Base-by-base conservation (phyloP, 64 coral and sea anemone species). In the Stylophora pistillata region DNA sequence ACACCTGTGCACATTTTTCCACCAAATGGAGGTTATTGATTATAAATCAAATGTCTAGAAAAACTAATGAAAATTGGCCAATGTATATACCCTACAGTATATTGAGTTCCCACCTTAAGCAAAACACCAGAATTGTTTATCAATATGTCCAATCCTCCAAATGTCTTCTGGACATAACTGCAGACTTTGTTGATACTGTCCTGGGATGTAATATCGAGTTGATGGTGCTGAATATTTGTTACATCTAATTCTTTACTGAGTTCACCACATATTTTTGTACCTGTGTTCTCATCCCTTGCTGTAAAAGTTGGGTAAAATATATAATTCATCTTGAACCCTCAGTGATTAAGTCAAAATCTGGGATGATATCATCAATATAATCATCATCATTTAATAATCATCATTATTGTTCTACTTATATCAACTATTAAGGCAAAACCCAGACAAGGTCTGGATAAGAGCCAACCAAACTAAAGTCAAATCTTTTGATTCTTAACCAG, bases 101-200 rank as follows among this genome's bases (percentile, higher is more conserved):
- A 21, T 31, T 33, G 5, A 65, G 17, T 13, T 58, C 71, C 53
- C 78, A 92, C 89, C 78, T 82, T 82, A 32, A 95, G 85, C 57
- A 97, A 30, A 2, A 97, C 89, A 25, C 75, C 95, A 78, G 95
- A 60, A 72, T 97, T 97, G 81, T 97, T 97, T 28, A 97, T 81
- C 32, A 97, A 63, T 71, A 97, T 55, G 82, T 97, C 95, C 13
- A 97, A 30, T 30, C 58, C 87, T 34, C 95, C 95, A 93, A 76
- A 97, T 58, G 87, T 97, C 29, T 93, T 83, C 18, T 76, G 56
- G 2, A 97, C 58, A 82, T 93, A 87, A 74, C 77, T 59, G 41
- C 68, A 65, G 6, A 97, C 78, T 23, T 70, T 85, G 13, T 74
- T 17, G 16, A 97, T 93, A 74, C 91, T 97, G 17, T 93, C 71